Evolutionary conservation across 1,140 invertebrate genomes (phyloP).

Genomic region (Sarcophaga bullata): DNA sequence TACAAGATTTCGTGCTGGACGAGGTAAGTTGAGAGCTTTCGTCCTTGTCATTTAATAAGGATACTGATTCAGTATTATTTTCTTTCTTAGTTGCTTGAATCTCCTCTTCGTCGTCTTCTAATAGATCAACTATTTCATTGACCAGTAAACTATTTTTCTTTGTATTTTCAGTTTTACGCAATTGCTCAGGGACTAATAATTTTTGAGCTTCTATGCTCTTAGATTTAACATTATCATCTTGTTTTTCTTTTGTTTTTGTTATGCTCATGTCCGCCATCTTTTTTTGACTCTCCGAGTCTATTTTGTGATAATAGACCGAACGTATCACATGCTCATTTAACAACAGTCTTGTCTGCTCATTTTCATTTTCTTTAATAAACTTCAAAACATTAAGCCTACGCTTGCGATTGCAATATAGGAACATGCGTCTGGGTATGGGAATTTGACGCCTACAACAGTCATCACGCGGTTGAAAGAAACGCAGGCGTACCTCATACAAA

Average conservation of each 20-base stretch:
- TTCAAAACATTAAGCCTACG: conserved; percentile 30
- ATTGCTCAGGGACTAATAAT: not conserved
- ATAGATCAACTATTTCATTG: conserved; percentile 48
- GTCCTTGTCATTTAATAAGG: not conserved
- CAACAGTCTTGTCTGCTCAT: conserved; percentile 33
- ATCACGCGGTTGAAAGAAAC: conserved; percentile 45
- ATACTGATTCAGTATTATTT: not conserved
- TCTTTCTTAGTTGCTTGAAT: conserved; percentile 29
- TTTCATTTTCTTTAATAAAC: conserved; percentile 41
- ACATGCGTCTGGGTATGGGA: conserved; percentile 51
- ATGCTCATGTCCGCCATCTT: conserved; percentile 42
- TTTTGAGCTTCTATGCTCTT: not conserved
- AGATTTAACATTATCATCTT: not conserved
- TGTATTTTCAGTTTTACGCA: not conserved
- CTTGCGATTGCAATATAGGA: conserved; percentile 50
- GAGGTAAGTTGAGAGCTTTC: not conserved
- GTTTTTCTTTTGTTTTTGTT: conserved; percentile 42
- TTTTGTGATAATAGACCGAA: conserved; percentile 46
- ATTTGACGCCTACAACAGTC: conserved; percentile 52
- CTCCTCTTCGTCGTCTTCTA: conserved; percentile 51
- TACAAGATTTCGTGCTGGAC: not conserved
- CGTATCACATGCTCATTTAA: conserved; percentile 46
- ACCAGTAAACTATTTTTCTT: not conserved
- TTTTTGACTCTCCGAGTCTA: conserved; percentile 45
- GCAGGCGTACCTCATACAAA: conserved; percentile 18